Conservation (phyloP, 1,140 invertebrate genomes). For the Neuroterus valhalla region DNA sequence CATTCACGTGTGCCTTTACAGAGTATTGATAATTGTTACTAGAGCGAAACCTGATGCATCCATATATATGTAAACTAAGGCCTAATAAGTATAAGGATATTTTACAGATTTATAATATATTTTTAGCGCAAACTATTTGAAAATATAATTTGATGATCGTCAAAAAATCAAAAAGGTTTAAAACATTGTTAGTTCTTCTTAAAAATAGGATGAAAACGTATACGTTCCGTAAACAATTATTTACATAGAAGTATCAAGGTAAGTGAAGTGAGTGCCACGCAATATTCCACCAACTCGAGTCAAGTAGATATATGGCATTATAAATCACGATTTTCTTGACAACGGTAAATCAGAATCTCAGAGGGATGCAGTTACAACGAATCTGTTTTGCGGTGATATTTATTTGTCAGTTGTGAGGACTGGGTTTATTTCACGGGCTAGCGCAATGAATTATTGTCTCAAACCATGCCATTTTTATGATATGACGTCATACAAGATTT, state of each 20-base stretch:
- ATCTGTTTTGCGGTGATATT: constrained; percentile 26
- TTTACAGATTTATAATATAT: no score
- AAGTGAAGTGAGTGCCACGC: constrained; percentile 22
- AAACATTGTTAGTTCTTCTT: background rate
- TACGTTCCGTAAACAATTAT: constrained; percentile 19
- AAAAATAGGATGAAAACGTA: constrained; percentile 9
- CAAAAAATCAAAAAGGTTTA: background rate
- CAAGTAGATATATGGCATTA: constrained; percentile 19
- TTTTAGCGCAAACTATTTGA: no score
- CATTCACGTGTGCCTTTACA: constrained; percentile 12
- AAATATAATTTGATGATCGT: no score
- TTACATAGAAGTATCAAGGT: background rate
- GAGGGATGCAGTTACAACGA: constrained; percentile 21
- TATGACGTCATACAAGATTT: background rate
- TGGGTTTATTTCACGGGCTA: constrained; percentile 6
- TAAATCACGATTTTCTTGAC: constrained; percentile 31
- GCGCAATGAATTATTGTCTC: background rate
- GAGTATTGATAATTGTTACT: constrained; percentile 11
- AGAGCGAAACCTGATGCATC: background rate
- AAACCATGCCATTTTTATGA: background rate
- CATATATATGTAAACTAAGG: background rate
- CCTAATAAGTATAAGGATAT: background rate
- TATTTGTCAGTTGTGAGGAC: constrained; percentile 10
- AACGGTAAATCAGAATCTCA: constrained; percentile 28
- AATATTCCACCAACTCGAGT: constrained; percentile 5